These are phyloP conservation scores for Sterna hirundo DNA, from an alignment of 2,113 vertebrate species.

Conservation along the genomic window DNA sequence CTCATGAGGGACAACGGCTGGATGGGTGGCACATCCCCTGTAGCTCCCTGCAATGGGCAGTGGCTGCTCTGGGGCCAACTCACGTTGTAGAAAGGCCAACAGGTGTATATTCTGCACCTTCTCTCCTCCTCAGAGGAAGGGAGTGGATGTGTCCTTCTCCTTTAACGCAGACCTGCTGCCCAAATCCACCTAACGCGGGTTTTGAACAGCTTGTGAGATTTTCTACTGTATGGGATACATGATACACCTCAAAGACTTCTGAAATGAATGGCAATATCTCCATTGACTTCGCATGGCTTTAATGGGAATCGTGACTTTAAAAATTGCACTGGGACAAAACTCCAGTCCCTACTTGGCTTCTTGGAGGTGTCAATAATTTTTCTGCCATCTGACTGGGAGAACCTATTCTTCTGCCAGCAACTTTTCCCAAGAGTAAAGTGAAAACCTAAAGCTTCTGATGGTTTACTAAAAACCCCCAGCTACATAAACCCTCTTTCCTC, in stretches of 20 bases:
- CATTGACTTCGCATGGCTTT: not conserved
- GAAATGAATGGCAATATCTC: not conserved
- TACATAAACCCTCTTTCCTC: not conserved
- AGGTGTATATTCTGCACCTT: not conserved
- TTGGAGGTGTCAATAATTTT: not conserved
- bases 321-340: not conserved
- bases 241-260: not conserved
- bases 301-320: not conserved
- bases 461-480: not conserved
- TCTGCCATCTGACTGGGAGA: not conserved
- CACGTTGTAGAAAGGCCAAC: not conserved
- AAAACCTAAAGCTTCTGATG: not conserved
- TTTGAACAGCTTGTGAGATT: not conserved
- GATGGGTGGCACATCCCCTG: not conserved
- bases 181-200: not conserved
- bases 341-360: not conserved
- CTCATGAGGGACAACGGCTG: accelerated
- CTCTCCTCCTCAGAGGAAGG: not conserved
- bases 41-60: accelerated
- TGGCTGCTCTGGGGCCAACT: not conserved
- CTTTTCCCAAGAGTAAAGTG: not conserved
- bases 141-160: not conserved
- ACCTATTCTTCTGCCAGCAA: not conserved
- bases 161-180: not conserved
- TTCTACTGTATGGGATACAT: not conserved